These are phyloP conservation scores for Euzetes globulus DNA, from an alignment of 2,888 invertebrate genomes.

Conservation along the genomic window DNA sequence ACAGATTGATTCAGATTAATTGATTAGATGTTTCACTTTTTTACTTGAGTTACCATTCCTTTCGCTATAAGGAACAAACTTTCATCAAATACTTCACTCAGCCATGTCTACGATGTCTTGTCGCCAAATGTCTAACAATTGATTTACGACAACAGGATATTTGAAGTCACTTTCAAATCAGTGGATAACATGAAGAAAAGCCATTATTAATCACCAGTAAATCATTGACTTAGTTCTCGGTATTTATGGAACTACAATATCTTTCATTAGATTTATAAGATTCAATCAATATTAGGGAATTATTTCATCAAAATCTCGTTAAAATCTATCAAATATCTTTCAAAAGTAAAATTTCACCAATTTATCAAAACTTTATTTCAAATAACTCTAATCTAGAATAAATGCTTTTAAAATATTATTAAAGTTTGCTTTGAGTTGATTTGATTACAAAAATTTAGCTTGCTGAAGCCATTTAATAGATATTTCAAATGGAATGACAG, in stretches of 20 bases:
- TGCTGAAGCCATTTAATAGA: no score
- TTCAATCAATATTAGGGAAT: not conserved
- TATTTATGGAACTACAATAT: not conserved
- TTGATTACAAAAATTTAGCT: no score
- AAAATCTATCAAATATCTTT: no score
- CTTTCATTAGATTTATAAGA: not conserved
- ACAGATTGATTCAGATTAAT: constrained; percentile 3
- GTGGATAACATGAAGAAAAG: not conserved
- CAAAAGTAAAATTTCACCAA: no score
- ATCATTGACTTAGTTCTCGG: not conserved
- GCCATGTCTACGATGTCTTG: constrained; percentile 16
- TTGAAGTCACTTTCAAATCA: not conserved
- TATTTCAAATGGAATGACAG: no score
- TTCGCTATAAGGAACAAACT: not conserved
- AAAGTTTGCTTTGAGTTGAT: no score
- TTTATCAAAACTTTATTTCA: no score
- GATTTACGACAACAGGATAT: constrained; percentile 21
- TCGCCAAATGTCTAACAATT: not conserved
- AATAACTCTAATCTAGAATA: no score
- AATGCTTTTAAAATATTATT: no score
- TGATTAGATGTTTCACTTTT: not conserved
- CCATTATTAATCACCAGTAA: not conserved
- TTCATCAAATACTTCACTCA: not conserved
- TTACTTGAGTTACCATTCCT: not conserved
- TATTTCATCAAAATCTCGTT: no score